Conservation (phyloP, 2,113 vertebrate genomes). For the Scomber japonicus region DNA sequence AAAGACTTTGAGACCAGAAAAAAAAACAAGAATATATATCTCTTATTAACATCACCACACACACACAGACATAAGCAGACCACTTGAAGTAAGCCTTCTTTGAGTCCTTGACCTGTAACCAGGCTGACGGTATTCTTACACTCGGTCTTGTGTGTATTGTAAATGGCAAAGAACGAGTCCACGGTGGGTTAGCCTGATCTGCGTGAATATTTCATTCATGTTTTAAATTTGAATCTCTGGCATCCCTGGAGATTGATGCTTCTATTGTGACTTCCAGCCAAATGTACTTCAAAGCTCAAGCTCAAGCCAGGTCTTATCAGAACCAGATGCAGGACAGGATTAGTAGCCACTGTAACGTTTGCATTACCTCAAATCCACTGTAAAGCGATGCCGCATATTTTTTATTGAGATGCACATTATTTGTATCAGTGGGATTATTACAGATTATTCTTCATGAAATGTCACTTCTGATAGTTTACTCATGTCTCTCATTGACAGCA, state of each 20-base stretch:
- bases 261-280: slow-evolving; percentile 26
- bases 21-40: background rate
- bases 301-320: slow-evolving; percentile 26
- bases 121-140: background rate
- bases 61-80: background rate
- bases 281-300: slow-evolving; percentile 27
- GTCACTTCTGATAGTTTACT: background rate
- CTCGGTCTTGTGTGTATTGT: slow-evolving; percentile 20
- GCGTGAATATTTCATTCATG: slow-evolving; percentile 51
- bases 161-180: slow-evolving; percentile 30
- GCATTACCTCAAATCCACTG: background rate
- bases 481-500: too few species aligned
- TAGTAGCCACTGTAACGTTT: slow-evolving; percentile 2
- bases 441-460: slow-evolving; percentile 7
- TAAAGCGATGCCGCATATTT: background rate
- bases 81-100: too few species aligned
- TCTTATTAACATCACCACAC: background rate
- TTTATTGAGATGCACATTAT: background rate
- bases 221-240: slow-evolving; percentile 52
- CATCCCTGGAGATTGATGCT: slow-evolving; percentile 12
- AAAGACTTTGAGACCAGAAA: too few species aligned
- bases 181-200: slow-evolving; percentile 13
- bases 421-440: background rate
- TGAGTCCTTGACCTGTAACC: background rate
- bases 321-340: background rate